phyloP scores from a whole-genome alignment of 2,113 vertebrate genomes.

The Trematomus loennbergii region DNA sequence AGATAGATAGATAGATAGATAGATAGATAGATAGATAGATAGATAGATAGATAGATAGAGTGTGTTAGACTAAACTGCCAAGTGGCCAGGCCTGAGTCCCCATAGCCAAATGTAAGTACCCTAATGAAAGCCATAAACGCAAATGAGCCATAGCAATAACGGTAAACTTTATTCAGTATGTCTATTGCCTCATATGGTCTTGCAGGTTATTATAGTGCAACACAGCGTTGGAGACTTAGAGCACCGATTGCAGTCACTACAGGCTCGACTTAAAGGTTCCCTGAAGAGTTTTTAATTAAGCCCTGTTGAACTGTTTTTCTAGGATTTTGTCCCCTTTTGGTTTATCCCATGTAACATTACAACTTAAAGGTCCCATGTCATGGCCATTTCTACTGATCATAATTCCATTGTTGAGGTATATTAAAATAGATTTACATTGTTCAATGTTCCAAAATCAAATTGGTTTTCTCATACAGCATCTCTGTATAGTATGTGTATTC shows the following conservation, averaged over 20 bases:
- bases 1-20: not conserved
- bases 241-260: not conserved
- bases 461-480: too few relatives aligned
- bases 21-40: not conserved
- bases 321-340: not conserved
- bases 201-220: not conserved
- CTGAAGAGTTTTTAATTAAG: not conserved
- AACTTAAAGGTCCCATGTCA: too few relatives aligned
- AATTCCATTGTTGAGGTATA: too few relatives aligned
- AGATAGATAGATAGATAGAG: too few relatives aligned
- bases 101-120: not conserved
- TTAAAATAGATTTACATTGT: too few relatives aligned
- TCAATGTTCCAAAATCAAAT: too few relatives aligned
- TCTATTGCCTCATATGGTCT: not conserved
- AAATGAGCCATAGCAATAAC: constrained; percentile 3
- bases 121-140: constrained; percentile 3
- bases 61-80: not conserved
- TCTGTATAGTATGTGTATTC: too few relatives aligned
- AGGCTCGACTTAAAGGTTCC: not conserved
- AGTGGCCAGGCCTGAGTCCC: constrained; percentile 8
- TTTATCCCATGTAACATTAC: not conserved
- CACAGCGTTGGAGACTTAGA: not conserved
- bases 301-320: not conserved
- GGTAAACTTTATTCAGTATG: constrained; percentile 14
- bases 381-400: too few relatives aligned